Evolutionary conservation across 2,113 vertebrate species (phyloP).

Genomic region (Scomber japonicus): DNA sequence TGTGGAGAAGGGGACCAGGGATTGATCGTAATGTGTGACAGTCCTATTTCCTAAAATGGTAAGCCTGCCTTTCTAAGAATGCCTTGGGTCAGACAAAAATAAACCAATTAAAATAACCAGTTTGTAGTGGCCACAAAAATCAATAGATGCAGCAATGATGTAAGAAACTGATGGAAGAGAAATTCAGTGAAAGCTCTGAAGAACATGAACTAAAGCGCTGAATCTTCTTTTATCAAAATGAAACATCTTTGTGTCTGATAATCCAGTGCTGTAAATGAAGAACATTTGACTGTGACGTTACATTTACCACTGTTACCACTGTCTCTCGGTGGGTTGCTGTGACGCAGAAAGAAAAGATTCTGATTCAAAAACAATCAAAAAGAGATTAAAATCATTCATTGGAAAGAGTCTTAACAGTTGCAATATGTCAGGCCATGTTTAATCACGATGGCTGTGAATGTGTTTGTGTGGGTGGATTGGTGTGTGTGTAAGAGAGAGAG

Average conservation of each 20-base stretch:
- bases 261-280: constrained; percentile 1
- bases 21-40: constrained; percentile 65
- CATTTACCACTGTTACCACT: constrained; percentile 22
- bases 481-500: not conserved
- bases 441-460: constrained; percentile 29
- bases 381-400: constrained; percentile 52
- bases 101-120: constrained; percentile 50
- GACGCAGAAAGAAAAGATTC: constrained; percentile 24
- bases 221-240: constrained; percentile 25
- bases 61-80: constrained; percentile 39
- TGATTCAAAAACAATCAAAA: constrained; percentile 50
- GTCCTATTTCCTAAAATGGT: constrained; percentile 56
- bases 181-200: constrained; percentile 9
- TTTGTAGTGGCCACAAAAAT: constrained; percentile 25
- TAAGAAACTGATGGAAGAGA: constrained; percentile 19
- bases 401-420: constrained; percentile 50
- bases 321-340: constrained; percentile 36
- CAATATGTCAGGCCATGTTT: constrained; percentile 42
- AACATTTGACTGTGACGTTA: constrained; percentile 38
- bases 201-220: not conserved
- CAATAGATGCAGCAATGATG: constrained; percentile 26
- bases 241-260: constrained; percentile 45
- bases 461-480: not conserved
- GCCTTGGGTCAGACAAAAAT: constrained; percentile 42
- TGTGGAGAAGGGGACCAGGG: constrained; percentile 20